These are phyloP conservation scores for Orthonychiurus folsomi DNA, from an alignment of 2,888 invertebrate species.

Conservation along the genomic window DNA sequence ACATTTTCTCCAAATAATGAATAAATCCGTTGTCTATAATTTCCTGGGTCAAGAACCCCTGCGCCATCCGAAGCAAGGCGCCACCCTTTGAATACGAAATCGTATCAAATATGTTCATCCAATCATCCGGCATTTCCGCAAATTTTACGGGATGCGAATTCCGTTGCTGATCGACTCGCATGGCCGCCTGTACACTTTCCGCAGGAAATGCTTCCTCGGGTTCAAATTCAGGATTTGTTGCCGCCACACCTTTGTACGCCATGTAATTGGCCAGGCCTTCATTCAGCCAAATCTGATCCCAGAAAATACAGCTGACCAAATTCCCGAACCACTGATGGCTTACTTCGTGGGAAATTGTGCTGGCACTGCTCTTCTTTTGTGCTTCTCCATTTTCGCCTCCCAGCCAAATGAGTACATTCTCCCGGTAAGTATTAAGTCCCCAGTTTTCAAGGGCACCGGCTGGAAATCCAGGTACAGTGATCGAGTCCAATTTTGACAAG, in stretches of 20 bases:
- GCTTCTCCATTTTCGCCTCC: slow-evolving; percentile 12
- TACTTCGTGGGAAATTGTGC: slow-evolving; percentile 17
- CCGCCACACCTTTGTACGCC: slow-evolving; percentile 27
- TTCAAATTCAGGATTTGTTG: slow-evolving; percentile 31
- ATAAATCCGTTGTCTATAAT: slow-evolving; percentile 44
- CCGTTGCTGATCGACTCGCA: slow-evolving; percentile 43
- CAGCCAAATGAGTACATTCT: slow-evolving; percentile 12
- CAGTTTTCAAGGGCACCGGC: slow-evolving; percentile 26
- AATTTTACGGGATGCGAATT: slow-evolving; percentile 44
- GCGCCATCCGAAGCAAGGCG: slow-evolving; percentile 49
- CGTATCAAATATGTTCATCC: slow-evolving; percentile 4
- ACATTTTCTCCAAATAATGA: slow-evolving; percentile 18
- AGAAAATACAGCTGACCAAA: slow-evolving; percentile 18
- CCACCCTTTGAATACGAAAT: slow-evolving; percentile 41
- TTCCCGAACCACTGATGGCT: slow-evolving; percentile 23
- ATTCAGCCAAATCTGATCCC: slow-evolving; percentile 24
- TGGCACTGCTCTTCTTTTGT: slow-evolving; percentile 9
- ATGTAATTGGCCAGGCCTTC: slow-evolving; percentile 35
- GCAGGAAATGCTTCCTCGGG: slow-evolving; percentile 26
- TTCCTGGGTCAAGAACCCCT: slow-evolving; percentile 46
- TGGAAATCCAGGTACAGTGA: slow-evolving; percentile 28
- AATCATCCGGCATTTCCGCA: not conserved
- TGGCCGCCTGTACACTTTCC: slow-evolving; percentile 38
- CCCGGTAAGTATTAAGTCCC: slow-evolving; percentile 24
- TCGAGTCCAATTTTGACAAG: slow-evolving; percentile 35